These are phyloP conservation scores for Zonitis immaculata DNA, from an alignment of 2,888 invertebrate species.

Conservation along the genomic window DNA sequence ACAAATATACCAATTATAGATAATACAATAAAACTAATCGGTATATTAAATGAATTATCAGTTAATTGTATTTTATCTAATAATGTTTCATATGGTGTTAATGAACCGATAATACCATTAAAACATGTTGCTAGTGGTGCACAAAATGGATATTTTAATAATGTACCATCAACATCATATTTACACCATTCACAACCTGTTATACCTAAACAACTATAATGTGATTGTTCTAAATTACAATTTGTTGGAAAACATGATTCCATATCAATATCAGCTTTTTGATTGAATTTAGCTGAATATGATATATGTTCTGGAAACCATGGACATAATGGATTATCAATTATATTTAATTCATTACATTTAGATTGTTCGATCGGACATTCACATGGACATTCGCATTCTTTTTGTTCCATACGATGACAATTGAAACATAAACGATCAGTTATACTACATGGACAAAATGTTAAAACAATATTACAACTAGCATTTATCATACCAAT, in stretches of 20 bases:
- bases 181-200: conserved; percentile 92
- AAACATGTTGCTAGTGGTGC: conserved; percentile 77
- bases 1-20: conserved; percentile 63
- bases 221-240: conserved; percentile 62
- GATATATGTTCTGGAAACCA: conserved; percentile 31
- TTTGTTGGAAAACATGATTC: conserved; percentile 64
- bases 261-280: conserved; percentile 28
- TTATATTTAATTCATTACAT: conserved; percentile 37
- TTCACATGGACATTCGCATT: conserved; percentile 94
- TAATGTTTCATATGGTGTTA: conserved; percentile 77
- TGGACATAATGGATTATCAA: conserved; percentile 40
- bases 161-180: conserved; percentile 69
- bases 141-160: conserved; percentile 71
- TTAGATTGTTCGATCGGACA: conserved; percentile 55
- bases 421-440: conserved; percentile 88
- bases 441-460: conserved; percentile 89
- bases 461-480: conserved; percentile 73
- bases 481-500: conserved; percentile 84
- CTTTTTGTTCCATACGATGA: conserved; percentile 88
- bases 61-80: conserved; percentile 49
- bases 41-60: conserved; percentile 57
- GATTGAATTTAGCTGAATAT: conserved; percentile 25
- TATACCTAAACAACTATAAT: conserved; percentile 63
- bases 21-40: conserved; percentile 75
- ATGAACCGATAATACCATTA: conserved; percentile 77